Evolutionary conservation across 1,140 invertebrate genomes (phyloP).

Genomic region (Araneus ventricosus): DNA sequence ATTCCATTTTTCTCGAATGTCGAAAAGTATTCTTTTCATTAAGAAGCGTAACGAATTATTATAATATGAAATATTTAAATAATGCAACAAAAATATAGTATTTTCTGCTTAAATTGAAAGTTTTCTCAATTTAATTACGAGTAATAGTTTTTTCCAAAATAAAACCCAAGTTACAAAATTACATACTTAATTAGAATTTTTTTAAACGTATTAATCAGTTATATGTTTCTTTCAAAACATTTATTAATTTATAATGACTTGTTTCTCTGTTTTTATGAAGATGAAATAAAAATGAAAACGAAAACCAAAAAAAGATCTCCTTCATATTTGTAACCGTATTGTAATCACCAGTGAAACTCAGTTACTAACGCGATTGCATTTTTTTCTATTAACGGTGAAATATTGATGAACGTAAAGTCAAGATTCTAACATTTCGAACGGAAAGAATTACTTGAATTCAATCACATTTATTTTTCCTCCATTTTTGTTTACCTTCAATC

Average conservation of each 20-base stretch:
- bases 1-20: too few species aligned
- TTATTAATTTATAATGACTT: background rate
- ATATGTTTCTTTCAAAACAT: background rate
- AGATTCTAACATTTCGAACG: background rate
- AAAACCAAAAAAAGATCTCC: background rate
- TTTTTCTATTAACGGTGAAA: conserved; percentile 7
- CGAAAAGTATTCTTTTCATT: too few species aligned
- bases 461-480: background rate
- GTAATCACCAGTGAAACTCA: background rate
- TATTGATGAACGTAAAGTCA: conserved; percentile 1
- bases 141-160: too few species aligned
- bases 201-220: too few species aligned
- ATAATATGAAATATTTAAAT: too few species aligned
- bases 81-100: too few species aligned
- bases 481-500: background rate
- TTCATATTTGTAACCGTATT: background rate
- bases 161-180: too few species aligned
- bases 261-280: background rate
- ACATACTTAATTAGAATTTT: too few species aligned
- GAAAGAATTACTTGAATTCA: background rate
- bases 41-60: too few species aligned
- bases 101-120: too few species aligned
- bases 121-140: too few species aligned
- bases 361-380: background rate
- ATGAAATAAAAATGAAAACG: background rate